A percentile compares a stretch with the other conserved stretches of the same genome.
Evolutionary conservation across 30 jellyfish, hydroid and myxozoan genomes (phyloP).

Genomic region (Aurelia aurita complex sp. Pacific): DNA sequence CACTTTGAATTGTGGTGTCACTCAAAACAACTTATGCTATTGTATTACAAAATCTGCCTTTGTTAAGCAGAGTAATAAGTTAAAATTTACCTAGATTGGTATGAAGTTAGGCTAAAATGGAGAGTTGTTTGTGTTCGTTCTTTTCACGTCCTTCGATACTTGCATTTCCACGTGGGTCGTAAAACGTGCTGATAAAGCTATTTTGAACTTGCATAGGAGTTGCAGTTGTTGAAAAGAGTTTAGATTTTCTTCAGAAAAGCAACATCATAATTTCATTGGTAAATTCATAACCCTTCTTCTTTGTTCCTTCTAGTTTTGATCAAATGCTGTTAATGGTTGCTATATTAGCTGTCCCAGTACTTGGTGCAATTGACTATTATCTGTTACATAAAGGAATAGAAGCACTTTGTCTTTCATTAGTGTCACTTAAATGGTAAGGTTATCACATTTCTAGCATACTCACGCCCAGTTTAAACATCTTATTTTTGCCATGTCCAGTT

Average conservation of each 20-base stretch:
- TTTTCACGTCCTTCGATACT: neutral
- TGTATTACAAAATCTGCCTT: no score
- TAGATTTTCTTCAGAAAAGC: no score
- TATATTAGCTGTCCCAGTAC: slow-evolving; percentile 9
- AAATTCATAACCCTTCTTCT: neutral
- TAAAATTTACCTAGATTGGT: no score
- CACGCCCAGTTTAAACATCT: no score
- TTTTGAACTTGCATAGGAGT: no score
- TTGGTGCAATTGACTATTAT: slow-evolving; percentile 8
- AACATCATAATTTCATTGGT: neutral
- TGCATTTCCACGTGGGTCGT: neutral
- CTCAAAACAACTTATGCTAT: no score
- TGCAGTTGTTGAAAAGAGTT: no score
- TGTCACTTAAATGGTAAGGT: slow-evolving; percentile 48
- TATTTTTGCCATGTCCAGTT: no score
- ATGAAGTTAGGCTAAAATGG: neutral
- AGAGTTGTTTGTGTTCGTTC: no score
- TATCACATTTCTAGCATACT: neutral
- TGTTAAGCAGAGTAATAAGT: no score
- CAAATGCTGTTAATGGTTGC: slow-evolving; percentile 2
- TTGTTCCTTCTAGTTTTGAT: slow-evolving; percentile 14
- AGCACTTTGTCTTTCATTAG: slow-evolving; percentile 43
- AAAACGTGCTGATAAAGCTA: no score
- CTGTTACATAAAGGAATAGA: slow-evolving; percentile 29
- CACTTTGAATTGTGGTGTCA: no score